Percentiles rank a stretch among this genome's conserved stretches.
Conservation (phyloP, 2,888 invertebrate genomes). For the Himalopsyche kuldschensis region DNA sequence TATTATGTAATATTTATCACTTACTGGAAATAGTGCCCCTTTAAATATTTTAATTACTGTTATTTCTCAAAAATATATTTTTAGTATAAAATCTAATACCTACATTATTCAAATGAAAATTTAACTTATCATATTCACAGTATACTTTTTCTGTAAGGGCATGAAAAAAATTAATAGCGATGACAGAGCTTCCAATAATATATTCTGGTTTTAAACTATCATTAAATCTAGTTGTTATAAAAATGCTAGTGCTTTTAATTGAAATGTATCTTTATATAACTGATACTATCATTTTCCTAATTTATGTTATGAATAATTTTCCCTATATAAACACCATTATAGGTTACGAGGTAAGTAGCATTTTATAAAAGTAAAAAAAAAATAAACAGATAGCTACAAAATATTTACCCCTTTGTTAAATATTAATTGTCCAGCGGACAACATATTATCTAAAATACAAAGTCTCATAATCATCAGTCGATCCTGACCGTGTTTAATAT, state of each 20-base stretch:
- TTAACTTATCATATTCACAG: not conserved
- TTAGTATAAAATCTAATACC: not conserved
- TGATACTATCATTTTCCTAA: not conserved
- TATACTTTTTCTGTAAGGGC: not conserved
- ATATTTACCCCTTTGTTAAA: not conserved
- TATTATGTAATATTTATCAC: not conserved
- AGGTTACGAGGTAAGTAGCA: not conserved
- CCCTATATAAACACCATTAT: not conserved
- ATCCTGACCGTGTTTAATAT: not conserved
- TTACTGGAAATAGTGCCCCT: not conserved
- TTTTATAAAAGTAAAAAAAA: not conserved
- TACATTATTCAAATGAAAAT: not conserved
- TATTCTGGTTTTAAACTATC: not conserved
- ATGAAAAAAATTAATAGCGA: not conserved
- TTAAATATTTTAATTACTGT: not conserved
- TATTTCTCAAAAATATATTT: not conserved
- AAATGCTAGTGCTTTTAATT: not conserved
- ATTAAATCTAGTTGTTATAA: not conserved
- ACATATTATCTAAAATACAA: not conserved
- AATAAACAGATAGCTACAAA: not conserved
- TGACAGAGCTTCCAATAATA: not conserved
- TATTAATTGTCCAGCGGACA: not conserved
- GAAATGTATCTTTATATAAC: not conserved
- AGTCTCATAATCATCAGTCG: constrained; percentile 5
- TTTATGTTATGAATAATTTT: not conserved